phyloP scores from a whole-genome alignment of 2,888 invertebrate species.

The Thereva nobilitata region DNA sequence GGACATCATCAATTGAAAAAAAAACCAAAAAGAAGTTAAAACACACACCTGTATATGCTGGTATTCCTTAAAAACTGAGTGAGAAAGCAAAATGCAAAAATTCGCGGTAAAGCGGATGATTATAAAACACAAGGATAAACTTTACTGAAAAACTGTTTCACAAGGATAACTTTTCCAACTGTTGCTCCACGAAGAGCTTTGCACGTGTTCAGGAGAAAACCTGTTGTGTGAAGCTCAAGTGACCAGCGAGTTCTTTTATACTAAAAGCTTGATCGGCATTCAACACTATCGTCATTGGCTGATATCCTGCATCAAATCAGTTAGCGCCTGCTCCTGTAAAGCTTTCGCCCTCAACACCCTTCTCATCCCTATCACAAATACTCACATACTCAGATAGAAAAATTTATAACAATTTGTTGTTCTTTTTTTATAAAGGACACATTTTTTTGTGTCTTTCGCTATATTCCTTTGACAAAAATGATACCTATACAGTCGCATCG shows the following conservation, averaged over 20 bases:
- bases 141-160: conserved; percentile 2
- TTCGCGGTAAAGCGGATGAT: not conserved
- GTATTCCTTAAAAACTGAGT: no score
- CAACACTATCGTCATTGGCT: conserved; percentile 27
- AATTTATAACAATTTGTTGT: no score
- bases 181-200: conserved; percentile 39
- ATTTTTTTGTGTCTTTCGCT: no score
- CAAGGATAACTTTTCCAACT: conserved; percentile 22
- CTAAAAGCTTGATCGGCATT: conserved; percentile 40
- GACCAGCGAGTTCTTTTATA: conserved; percentile 44
- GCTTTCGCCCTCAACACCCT: not conserved
- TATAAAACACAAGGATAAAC: conserved; percentile 6
- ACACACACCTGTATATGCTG: no score
- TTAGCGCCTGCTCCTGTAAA: conserved; percentile 34
- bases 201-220: conserved; percentile 44
- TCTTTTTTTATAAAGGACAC: no score
- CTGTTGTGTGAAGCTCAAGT: conserved; percentile 43
- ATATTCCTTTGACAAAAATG: no score
- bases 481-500: no score
- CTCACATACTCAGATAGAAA: no score
- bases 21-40: no score
- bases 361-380: no score
- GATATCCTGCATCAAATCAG: conserved; percentile 37
- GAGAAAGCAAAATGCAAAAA: no score
- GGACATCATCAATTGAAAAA: no score